A percentile compares a stretch with the other conserved stretches of the same genome.
Evolutionary conservation across 2,113 vertebrate species (phyloP).

Genomic region (Mohoua ochrocephala): DNA sequence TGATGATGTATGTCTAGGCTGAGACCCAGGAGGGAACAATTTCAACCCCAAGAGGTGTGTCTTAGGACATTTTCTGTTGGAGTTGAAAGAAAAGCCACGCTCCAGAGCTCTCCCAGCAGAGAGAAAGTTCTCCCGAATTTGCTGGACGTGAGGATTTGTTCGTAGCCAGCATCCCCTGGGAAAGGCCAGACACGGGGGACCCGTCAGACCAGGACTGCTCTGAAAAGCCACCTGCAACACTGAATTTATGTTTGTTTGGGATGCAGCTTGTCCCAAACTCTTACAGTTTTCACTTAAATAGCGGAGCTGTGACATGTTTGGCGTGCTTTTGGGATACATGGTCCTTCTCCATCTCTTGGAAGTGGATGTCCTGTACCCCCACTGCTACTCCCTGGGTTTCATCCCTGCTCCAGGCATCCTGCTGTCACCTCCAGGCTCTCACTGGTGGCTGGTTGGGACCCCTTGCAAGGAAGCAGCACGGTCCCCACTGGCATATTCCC

Average conservation of each 20-base stretch:
- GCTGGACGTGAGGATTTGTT: not conserved
- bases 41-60: not conserved
- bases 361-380: not conserved
- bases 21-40: not conserved
- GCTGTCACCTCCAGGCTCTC: not conserved
- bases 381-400: not conserved
- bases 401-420: not conserved
- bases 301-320: not conserved
- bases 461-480: not conserved
- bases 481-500: not conserved
- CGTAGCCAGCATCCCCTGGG: not conserved
- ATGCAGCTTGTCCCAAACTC: not conserved
- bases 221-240: not conserved
- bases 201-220: not conserved
- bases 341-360: not conserved
- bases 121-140: not conserved
- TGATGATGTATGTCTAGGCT: not conserved
- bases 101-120: not conserved
- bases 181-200: not conserved
- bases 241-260: not conserved
- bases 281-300: not conserved
- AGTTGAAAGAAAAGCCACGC: not conserved
- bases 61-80: not conserved
- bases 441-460: not conserved
- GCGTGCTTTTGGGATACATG: fast-evolving